phyloP scores from a whole-genome alignment of 37 sponge, comb jelly and placozoan genomes.

The Aplysina aerophoba region DNA sequence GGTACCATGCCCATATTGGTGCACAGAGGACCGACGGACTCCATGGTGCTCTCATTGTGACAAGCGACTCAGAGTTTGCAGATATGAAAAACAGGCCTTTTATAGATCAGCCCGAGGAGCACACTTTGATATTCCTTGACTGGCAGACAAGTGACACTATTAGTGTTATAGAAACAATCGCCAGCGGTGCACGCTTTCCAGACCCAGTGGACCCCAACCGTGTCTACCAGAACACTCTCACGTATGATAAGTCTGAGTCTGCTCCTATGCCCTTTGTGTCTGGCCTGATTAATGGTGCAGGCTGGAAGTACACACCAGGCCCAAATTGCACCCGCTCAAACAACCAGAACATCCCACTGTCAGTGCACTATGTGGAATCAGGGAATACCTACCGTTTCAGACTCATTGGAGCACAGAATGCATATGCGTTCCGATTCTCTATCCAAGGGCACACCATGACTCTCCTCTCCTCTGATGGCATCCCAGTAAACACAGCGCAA shows the following conservation, averaged over 20 bases:
- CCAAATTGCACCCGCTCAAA: background rate
- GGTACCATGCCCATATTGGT: constrained; percentile 87
- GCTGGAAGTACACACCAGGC: constrained; percentile 36
- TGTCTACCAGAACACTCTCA: background rate
- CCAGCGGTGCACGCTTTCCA: background rate
- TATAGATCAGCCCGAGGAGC: constrained; percentile 50
- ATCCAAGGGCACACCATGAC: constrained; percentile 69
- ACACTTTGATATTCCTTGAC: constrained; percentile 79
- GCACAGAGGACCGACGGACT: constrained; percentile 79
- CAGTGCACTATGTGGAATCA: background rate
- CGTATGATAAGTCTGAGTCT: constrained; percentile 53
- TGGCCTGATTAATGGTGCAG: constrained; percentile 79
- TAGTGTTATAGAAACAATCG: constrained; percentile 36
- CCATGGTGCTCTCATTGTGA: constrained; percentile 76
- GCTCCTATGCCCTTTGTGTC: constrained; percentile 76
- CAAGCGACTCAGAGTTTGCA: background rate
- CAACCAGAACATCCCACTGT: background rate
- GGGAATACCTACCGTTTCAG: constrained; percentile 66
- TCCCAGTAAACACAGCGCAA: constrained; percentile 23
- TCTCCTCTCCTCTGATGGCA: constrained; percentile 73
- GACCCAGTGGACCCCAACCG: background rate
- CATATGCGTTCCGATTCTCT: constrained; percentile 68
- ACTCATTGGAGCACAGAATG: constrained; percentile 79
- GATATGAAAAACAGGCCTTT: background rate
- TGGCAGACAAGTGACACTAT: constrained; percentile 65